These are phyloP conservation scores for Thymelicus acteon DNA, from an alignment of 2,888 invertebrate species.

Conservation along the genomic window DNA sequence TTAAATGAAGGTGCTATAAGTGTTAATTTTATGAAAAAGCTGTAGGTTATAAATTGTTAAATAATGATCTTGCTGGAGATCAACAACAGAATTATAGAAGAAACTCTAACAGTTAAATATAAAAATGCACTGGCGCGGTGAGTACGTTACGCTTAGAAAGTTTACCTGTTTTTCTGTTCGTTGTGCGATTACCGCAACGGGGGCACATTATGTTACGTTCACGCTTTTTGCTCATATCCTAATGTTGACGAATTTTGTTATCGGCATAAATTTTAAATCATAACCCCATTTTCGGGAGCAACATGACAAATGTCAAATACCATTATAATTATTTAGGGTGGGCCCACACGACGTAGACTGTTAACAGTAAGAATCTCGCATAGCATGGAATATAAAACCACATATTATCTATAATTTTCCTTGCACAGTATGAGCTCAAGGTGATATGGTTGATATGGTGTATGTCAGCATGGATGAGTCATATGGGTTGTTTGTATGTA, in stretches of 20 bases:
- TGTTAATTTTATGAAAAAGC: slow-evolving; percentile 83
- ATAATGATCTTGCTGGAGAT: slow-evolving; percentile 98
- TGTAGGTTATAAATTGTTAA: slow-evolving; percentile 84
- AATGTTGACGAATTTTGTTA: slow-evolving; percentile 40
- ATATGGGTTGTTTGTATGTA: slow-evolving; percentile 70
- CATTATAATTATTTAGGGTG: slow-evolving; percentile 60
- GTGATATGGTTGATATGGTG: slow-evolving; percentile 58
- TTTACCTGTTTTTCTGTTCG: slow-evolving; percentile 71
- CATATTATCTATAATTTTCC: slow-evolving; percentile 49
- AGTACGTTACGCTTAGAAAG: slow-evolving; percentile 86
- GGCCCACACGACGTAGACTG: slow-evolving; percentile 83
- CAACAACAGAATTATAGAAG: slow-evolving; percentile 99
- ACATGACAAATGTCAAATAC: slow-evolving; percentile 80
- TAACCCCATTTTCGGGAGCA: slow-evolving; percentile 72
- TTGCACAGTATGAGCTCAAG: slow-evolving; percentile 61
- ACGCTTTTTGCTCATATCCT: slow-evolving; percentile 26
- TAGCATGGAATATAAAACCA: slow-evolving; percentile 42
- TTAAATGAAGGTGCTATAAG: slow-evolving; percentile 84
- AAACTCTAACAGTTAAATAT: slow-evolving; percentile 97
- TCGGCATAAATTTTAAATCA: slow-evolving; percentile 56
- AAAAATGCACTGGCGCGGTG: slow-evolving; percentile 98
- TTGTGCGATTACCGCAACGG: slow-evolving; percentile 33
- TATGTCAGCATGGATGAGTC: slow-evolving; percentile 78
- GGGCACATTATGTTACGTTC: slow-evolving; percentile 23
- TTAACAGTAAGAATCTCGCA: slow-evolving; percentile 49